phyloP scores from a whole-genome alignment of 2,113 vertebrate genomes.

The Chascanopsetta lugubris region DNA sequence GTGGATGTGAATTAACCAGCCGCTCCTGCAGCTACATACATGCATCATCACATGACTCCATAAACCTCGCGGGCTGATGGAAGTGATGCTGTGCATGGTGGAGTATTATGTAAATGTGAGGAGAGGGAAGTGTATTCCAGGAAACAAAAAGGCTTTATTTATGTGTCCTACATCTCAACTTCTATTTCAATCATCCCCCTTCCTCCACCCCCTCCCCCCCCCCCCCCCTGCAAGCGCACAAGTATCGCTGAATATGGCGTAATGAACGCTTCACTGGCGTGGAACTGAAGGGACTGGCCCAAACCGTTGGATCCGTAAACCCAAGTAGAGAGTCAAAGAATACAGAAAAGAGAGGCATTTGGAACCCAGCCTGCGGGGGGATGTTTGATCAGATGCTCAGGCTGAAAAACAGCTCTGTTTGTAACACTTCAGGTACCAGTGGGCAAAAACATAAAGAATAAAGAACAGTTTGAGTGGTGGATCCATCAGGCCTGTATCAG shows the following conservation, averaged over 20 bases:
- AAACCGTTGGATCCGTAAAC: not conserved
- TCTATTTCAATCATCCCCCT: conserved; percentile 73
- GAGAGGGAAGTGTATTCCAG: conserved; percentile 56
- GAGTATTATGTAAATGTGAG: conserved; percentile 74
- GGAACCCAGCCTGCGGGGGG: not conserved
- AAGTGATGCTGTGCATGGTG: conserved; percentile 54
- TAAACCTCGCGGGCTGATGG: conserved; percentile 61
- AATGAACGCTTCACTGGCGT: not conserved
- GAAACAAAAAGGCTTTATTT: conserved; percentile 68
- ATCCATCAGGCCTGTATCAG: conserved; percentile 2
- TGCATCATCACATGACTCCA: conserved; percentile 54
- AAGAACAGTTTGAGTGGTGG: not conserved
- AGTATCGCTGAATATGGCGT: not conserved
- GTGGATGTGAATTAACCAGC: conserved; percentile 45
- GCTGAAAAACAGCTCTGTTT: not conserved
- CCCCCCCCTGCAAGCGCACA: conserved; percentile 2
- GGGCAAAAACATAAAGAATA: not conserved
- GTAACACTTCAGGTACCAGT: conserved; percentile 1
- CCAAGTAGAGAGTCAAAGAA: not conserved
- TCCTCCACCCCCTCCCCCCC: not conserved
- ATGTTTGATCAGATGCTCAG: not conserved
- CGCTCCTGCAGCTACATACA: conserved; percentile 21
- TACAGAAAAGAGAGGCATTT: not conserved
- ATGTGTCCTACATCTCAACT: conserved; percentile 76
- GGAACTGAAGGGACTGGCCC: not conserved